A percentile compares a stretch with the other conserved stretches of the same genome.
Conservation (phyloP, 1,140 invertebrate species). For the Anthonomus grandis region DNA sequence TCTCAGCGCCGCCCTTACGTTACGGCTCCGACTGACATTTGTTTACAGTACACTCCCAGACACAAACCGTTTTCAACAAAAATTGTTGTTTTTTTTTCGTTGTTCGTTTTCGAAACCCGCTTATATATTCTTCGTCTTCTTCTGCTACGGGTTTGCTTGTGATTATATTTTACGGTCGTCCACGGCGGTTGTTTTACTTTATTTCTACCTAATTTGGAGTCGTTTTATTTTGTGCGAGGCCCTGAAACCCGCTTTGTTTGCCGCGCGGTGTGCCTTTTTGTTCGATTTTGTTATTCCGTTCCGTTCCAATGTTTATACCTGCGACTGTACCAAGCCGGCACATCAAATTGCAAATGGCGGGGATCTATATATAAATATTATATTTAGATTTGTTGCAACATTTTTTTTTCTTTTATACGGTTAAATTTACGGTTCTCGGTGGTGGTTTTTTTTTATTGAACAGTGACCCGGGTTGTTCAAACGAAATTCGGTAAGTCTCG, state of each 20-base stretch:
- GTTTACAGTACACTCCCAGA: slow-evolving; percentile 31
- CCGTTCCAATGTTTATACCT: slow-evolving; percentile 19
- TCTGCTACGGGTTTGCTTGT: too few species aligned
- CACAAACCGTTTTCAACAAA: slow-evolving; percentile 20
- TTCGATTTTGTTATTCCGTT: slow-evolving; percentile 24
- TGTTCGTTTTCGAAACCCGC: slow-evolving; percentile 16
- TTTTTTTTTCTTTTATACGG: slow-evolving; percentile 34
- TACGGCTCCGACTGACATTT: slow-evolving; percentile 22
- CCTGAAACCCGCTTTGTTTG: slow-evolving; percentile 26
- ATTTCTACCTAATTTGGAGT: slow-evolving; percentile 19
- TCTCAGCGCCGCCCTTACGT: slow-evolving; percentile 23
- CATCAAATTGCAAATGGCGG: slow-evolving; percentile 42
- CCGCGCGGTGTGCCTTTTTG: slow-evolving; percentile 15
- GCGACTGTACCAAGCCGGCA: slow-evolving; percentile 41
- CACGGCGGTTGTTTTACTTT: slow-evolving; percentile 14
- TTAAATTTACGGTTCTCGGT: slow-evolving; percentile 29
- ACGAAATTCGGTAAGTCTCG: slow-evolving; percentile 31
- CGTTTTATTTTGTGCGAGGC: slow-evolving; percentile 18
- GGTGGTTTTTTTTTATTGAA: slow-evolving; percentile 24
- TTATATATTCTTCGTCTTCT: slow-evolving; percentile 1
- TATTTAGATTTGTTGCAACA: slow-evolving; percentile 39
- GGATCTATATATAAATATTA: slow-evolving; percentile 44
- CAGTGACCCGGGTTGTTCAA: slow-evolving; percentile 6
- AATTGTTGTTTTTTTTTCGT: background rate
- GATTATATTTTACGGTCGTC: too few species aligned